Percentiles rank a stretch among this genome's conserved stretches.
Conservation (phyloP, 2,888 invertebrate species). For the Ormia ochracea region DNA sequence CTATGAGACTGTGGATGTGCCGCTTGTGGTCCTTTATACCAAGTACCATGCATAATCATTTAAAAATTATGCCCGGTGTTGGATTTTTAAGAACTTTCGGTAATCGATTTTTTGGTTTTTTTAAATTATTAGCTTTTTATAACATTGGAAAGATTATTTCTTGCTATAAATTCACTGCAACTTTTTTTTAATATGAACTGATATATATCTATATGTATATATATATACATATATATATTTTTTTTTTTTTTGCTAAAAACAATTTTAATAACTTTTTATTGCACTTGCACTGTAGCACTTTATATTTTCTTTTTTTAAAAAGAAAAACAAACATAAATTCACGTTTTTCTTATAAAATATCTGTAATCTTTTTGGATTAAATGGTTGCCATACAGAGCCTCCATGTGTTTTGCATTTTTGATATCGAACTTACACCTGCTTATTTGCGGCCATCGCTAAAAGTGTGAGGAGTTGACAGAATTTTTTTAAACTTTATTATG, state of each 20-base stretch:
- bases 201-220: no score
- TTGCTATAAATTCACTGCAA: not conserved
- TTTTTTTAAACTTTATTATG: slow-evolving; percentile 6
- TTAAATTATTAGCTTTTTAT: not conserved
- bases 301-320: slow-evolving; percentile 35
- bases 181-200: not conserved
- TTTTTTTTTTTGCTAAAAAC: not conserved
- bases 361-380: slow-evolving; percentile 45
- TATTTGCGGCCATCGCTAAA: slow-evolving; percentile 20
- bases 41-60: slow-evolving; percentile 77
- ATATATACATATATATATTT: no score
- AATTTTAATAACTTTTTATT: not conserved
- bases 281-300: slow-evolving; percentile 23
- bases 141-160: not conserved
- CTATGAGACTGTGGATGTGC: slow-evolving; percentile 69
- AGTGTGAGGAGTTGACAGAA: not conserved
- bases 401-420: slow-evolving; percentile 6
- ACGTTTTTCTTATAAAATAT: slow-evolving; percentile 31
- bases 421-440: slow-evolving; percentile 33
- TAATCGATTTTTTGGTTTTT: not conserved
- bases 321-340: not conserved
- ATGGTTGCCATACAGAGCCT: slow-evolving; percentile 42
- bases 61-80: slow-evolving; percentile 57
- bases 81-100: not conserved
- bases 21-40: slow-evolving; percentile 77